These are phyloP conservation scores for Thereva unica DNA, from an alignment of 2,888 invertebrate species.

Conservation along the genomic window DNA sequence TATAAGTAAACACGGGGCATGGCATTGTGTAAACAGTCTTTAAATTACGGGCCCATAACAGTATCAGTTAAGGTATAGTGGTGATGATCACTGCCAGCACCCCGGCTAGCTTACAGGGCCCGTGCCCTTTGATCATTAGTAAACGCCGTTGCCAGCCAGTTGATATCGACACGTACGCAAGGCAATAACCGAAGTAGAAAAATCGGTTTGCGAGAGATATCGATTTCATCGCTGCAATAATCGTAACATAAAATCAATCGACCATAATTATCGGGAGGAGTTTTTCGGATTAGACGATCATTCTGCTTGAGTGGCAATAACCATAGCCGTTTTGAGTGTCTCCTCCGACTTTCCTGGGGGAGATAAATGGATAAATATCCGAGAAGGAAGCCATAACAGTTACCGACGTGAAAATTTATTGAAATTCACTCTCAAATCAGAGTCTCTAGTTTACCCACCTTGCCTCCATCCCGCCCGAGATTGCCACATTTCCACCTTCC, in stretches of 20 bases:
- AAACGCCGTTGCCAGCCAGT: too few relatives aligned
- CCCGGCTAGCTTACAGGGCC: too few relatives aligned
- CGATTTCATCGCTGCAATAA: slow-evolving; percentile 32
- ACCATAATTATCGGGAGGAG: slow-evolving; percentile 34
- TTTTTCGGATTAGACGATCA: slow-evolving; percentile 19
- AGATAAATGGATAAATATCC: slow-evolving; percentile 29
- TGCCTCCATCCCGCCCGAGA: slow-evolving; percentile 12
- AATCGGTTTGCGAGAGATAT: slow-evolving; percentile 14
- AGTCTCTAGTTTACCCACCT: slow-evolving; percentile 26
- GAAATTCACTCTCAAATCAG: slow-evolving; percentile 24
- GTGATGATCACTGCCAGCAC: too few relatives aligned
- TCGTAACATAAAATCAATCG: slow-evolving; percentile 37
- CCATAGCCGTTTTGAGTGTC: slow-evolving; percentile 30
- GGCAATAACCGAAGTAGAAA: slow-evolving; percentile 8
- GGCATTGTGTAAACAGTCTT: too few relatives aligned
- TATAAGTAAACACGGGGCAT: too few relatives aligned
- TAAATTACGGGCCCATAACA: too few relatives aligned
- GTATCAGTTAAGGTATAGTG: too few relatives aligned
- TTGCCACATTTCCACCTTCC: neutral
- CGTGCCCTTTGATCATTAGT: too few relatives aligned
- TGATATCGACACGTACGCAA: neutral
- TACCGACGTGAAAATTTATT: slow-evolving; percentile 30
- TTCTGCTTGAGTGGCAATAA: slow-evolving; percentile 29
- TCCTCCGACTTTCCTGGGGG: slow-evolving; percentile 23
- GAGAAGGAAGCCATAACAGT: slow-evolving; percentile 34